Evolutionary conservation across 1,140 invertebrate species (phyloP).

Genomic region (Zaprionus gabonicus): DNA sequence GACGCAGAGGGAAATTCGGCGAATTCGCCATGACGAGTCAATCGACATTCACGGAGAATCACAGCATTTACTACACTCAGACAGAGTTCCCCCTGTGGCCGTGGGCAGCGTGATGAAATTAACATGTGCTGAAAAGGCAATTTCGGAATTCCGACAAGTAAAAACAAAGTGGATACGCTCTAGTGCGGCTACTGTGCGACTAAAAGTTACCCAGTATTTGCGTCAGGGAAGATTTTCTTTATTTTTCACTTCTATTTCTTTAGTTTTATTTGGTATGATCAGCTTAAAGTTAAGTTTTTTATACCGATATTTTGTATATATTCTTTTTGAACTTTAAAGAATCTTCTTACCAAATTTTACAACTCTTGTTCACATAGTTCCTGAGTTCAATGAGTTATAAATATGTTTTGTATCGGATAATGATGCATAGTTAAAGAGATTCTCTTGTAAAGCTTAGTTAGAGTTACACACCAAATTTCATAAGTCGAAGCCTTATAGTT

Average conservation of each 20-base stretch:
- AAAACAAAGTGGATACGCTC: constrained; percentile 12
- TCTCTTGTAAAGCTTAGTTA: neutral
- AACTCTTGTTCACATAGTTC: neutral
- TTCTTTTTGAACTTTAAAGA: too few species aligned
- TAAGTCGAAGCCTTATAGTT: neutral
- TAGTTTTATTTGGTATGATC: too few species aligned
- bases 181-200: neutral
- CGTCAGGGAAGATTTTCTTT: too few species aligned
- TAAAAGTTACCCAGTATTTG: constrained; percentile 16
- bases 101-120: constrained; percentile 30
- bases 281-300: too few species aligned
- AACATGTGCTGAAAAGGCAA: constrained; percentile 42
- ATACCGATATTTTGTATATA: too few species aligned
- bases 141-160: constrained; percentile 21
- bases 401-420: neutral
- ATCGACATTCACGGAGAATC: constrained; percentile 30
- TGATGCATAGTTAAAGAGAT: neutral
- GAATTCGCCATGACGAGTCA: constrained; percentile 39
- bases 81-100: constrained; percentile 4
- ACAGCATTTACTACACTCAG: neutral
- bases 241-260: neutral
- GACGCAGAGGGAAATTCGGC: constrained; percentile 25
- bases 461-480: neutral
- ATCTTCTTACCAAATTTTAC: neutral
- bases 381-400: neutral